Conservation (phyloP, 2,888 invertebrate species). For the Dynastes tityus region DNA sequence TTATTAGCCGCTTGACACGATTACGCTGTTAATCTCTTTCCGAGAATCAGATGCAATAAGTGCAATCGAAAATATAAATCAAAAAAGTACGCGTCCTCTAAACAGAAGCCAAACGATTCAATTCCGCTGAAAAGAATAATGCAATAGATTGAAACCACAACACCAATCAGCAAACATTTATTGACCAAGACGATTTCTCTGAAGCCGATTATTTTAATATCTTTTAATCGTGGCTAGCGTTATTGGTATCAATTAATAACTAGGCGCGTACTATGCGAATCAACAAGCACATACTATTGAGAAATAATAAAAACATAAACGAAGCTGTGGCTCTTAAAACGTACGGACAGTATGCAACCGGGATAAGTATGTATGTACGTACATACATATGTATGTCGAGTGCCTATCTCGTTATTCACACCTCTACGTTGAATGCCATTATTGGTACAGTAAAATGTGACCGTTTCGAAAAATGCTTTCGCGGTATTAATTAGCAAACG, state of each 20-base stretch:
- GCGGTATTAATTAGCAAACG: constrained; percentile 34
- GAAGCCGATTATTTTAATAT: constrained; percentile 3
- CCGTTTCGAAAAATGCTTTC: constrained; percentile 29
- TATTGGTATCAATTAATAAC: neutral
- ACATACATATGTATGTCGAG: too few species aligned
- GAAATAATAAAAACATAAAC: neutral
- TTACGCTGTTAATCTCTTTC: too few species aligned
- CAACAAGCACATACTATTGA: neutral
- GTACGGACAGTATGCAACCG: neutral
- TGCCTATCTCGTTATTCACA: too few species aligned
- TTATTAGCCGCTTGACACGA: too few species aligned
- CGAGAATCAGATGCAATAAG: neutral
- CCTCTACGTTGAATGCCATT: neutral
- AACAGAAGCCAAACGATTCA: neutral
- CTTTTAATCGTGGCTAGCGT: neutral
- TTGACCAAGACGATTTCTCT: neutral
- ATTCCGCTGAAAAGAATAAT: neutral
- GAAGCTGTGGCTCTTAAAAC: neutral
- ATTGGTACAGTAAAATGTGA: constrained; percentile 1
- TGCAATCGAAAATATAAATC: neutral
- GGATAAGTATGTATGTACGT: constrained; percentile 7
- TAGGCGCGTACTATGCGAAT: neutral
- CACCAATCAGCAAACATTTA: neutral
- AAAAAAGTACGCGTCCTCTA: neutral
- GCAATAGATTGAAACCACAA: neutral